phyloP scores from a whole-genome alignment of 2,113 vertebrate genomes.

The Oryzias melastigma region DNA sequence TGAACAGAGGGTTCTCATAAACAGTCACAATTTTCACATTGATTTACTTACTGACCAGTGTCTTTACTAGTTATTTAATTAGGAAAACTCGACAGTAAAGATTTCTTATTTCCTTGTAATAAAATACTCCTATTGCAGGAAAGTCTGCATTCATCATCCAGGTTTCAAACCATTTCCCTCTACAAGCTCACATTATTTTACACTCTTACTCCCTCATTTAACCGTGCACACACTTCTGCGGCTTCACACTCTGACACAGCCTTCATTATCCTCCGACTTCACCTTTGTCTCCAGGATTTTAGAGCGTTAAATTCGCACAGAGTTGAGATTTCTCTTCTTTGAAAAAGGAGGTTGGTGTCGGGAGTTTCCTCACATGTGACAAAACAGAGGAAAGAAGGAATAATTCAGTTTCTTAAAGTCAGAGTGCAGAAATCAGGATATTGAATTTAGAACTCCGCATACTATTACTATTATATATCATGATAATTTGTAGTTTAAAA shows the following conservation, averaged over 20 bases:
- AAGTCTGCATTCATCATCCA: conserved; percentile 13
- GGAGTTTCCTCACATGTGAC: background rate
- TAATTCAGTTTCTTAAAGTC: too few species aligned
- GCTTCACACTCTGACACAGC: background rate
- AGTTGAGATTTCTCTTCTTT: conserved; percentile 1
- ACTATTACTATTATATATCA: too few species aligned
- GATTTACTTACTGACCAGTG: too few species aligned
- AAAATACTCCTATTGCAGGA: too few species aligned
- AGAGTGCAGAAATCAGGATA: too few species aligned
- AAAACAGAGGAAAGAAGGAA: background rate
- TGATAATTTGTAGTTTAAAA: too few species aligned
- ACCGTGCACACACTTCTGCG: background rate
- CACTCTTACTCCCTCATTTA: conserved; percentile 7
- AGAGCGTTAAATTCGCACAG: conserved; percentile 13
- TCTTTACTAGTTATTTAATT: too few species aligned
- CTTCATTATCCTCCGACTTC: background rate
- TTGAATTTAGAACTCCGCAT: too few species aligned
- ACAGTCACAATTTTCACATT: too few species aligned
- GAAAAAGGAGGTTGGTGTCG: background rate
- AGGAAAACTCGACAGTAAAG: too few species aligned
- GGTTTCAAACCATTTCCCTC: conserved; percentile 6
- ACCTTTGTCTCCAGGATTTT: conserved; percentile 2
- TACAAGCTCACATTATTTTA: conserved; percentile 7
- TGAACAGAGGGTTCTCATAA: too few species aligned
- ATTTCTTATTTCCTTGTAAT: too few species aligned